Evolutionary conservation across 2,797 vertebrate genomes (phyloP).

Genomic region (Enteromius viviparus): DNA sequence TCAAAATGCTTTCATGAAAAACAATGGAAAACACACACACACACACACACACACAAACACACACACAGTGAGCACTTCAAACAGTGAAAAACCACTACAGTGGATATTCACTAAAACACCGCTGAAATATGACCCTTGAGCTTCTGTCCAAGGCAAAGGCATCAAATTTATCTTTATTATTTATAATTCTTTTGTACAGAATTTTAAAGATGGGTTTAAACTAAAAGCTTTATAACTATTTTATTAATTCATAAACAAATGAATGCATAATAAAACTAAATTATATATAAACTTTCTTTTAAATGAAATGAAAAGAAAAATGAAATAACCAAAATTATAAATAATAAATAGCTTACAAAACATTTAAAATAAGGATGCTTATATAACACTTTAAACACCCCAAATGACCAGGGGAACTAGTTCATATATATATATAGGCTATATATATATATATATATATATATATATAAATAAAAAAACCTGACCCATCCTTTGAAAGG

Average conservation of each 20-base stretch:
- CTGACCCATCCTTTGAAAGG: background rate
- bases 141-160: background rate
- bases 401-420: background rate
- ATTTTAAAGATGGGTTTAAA: constrained; percentile 5
- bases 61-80: constrained; percentile 25
- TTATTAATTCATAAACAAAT: background rate
- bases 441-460: background rate
- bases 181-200: background rate
- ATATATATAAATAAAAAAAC: background rate
- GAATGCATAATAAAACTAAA: background rate
- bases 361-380: background rate
- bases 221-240: background rate
- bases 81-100: constrained; percentile 11
- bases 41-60: background rate
- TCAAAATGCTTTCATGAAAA: constrained; percentile 12
- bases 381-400: background rate
- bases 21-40: constrained; percentile 2
- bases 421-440: background rate
- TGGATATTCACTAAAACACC: constrained; percentile 6
- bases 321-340: background rate
- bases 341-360: background rate
- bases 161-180: background rate
- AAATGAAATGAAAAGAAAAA: background rate
- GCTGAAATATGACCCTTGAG: constrained; percentile 6
- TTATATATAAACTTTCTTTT: background rate